Conservation (phyloP, 1,140 invertebrate species). For the Subanguina moxae region DNA sequence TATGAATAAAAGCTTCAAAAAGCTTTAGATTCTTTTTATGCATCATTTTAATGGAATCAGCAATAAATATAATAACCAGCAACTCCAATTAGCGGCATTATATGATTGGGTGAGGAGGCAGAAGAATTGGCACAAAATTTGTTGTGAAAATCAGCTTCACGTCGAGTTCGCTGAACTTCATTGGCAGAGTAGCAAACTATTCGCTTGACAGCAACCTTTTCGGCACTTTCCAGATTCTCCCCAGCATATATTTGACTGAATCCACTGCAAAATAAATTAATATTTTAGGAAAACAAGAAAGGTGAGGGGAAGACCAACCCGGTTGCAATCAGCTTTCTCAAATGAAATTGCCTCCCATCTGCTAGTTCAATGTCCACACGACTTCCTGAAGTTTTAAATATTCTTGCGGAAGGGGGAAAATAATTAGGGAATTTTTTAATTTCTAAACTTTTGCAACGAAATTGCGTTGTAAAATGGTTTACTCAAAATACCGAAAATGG, state of each 20-base stretch:
- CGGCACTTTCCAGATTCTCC: conserved; percentile 23
- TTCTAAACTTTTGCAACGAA: too few species aligned
- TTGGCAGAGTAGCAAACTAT: conserved; percentile 19
- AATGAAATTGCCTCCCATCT: conserved; percentile 20
- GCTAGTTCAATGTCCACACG: conserved; percentile 30
- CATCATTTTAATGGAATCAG: not conserved
- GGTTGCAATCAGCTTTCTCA: conserved; percentile 23
- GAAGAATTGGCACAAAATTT: not conserved
- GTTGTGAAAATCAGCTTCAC: conserved; percentile 18
- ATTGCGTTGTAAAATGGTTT: too few species aligned
- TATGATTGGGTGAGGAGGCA: not conserved
- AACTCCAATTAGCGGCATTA: conserved; percentile 1
- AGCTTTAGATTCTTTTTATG: too few species aligned
- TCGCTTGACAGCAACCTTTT: conserved; percentile 32
- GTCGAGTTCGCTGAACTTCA: conserved; percentile 16
- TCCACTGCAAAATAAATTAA: conserved; percentile 18
- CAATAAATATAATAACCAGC: not conserved
- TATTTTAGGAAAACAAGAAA: not conserved
- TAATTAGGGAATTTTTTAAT: too few species aligned
- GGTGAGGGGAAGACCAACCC: conserved; percentile 16
- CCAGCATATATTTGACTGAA: conserved; percentile 37
- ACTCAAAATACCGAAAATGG: too few species aligned
- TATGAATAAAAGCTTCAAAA: too few species aligned
- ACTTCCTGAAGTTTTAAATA: conserved; percentile 13
- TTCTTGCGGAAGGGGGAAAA: too few species aligned